Base-by-base conservation (phyloP, 2,113 vertebrate species). In the Marmota monax region DNA sequence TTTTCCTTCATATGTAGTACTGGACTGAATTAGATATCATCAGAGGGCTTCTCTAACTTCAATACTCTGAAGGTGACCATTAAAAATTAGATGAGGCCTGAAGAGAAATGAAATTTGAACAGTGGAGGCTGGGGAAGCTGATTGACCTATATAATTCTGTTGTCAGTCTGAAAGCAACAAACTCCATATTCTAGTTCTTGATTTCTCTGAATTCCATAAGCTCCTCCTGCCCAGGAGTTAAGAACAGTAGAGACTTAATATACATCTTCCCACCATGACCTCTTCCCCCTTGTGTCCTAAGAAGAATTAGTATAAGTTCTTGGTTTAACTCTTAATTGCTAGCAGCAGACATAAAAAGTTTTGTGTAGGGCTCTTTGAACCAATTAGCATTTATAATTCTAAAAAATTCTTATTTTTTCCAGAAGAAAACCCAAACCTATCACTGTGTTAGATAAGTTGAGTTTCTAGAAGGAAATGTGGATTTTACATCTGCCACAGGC, bases 171-270 rank as follows among this genome's bases (percentile, higher is more conserved):
- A 86, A 9, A 58, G 74, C 27, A 61, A 37, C 27, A 23, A 89
- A 63, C 17, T 79, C 51, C 14, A 6, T 12, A 45, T 58, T 72
- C 78, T 91, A 69, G 14, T 42, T 78, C 65, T 85, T 1, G 7
- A 4, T 76, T 76, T 96, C 51, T 91, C 73, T 73, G n/a, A 82
- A 29, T 95, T 82, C 58, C 73, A 45, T n/a, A 58, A 87, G 25
- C n/a, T 37, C 79, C 17, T 20, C 45, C 42, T 4, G 39, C 6
- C 42, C 58, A 29, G 22, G 8, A 37, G 5, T 77, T 83, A 72
- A 69, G 8, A 65, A n/a, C 3, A 20, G 20, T 25, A 76, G 85
- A 3, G 65, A 79, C 27, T 84, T 23, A 2, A 5, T 56, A 13
- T 7, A 51, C 48, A 51, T n/a, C 51, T 16, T 23, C 9, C 17